Conservation (phyloP, 2,113 vertebrate genomes). For the Anhinga anhinga region DNA sequence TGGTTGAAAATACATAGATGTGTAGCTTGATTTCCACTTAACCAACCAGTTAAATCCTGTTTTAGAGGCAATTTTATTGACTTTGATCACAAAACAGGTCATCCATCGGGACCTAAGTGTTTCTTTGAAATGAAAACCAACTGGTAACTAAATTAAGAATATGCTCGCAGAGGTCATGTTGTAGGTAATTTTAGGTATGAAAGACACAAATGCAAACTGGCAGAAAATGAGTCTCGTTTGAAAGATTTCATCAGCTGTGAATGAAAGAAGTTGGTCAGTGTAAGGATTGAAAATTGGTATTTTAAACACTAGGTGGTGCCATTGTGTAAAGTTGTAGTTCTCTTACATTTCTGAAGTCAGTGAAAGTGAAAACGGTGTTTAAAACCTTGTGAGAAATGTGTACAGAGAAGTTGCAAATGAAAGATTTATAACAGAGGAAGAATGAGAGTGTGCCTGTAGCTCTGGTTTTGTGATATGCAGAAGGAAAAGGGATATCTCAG, state of each 20-base stretch:
- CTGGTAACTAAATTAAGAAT: background rate
- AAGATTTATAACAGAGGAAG: background rate
- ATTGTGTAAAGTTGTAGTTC: slow-evolving; percentile 66
- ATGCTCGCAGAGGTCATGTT: background rate
- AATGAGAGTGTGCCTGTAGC: background rate
- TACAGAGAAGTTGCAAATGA: background rate
- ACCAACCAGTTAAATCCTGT: background rate
- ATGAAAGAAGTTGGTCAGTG: background rate
- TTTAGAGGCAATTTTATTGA: background rate
- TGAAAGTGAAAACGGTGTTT: background rate
- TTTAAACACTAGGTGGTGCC: slow-evolving; percentile 77
- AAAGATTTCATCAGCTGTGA: background rate
- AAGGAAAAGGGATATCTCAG: background rate
- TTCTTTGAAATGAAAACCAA: background rate
- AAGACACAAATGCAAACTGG: background rate
- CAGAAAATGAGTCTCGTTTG: background rate
- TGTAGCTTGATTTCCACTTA: background rate
- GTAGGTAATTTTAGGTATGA: background rate
- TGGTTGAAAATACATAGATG: background rate
- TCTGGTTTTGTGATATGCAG: background rate
- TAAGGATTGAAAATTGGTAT: background rate
- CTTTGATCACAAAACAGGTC: background rate
- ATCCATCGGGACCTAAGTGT: background rate
- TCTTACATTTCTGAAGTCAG: background rate
- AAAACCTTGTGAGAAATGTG: background rate